phyloP scores from a whole-genome alignment of 2,888 invertebrate species.

The Eurois occulta region DNA sequence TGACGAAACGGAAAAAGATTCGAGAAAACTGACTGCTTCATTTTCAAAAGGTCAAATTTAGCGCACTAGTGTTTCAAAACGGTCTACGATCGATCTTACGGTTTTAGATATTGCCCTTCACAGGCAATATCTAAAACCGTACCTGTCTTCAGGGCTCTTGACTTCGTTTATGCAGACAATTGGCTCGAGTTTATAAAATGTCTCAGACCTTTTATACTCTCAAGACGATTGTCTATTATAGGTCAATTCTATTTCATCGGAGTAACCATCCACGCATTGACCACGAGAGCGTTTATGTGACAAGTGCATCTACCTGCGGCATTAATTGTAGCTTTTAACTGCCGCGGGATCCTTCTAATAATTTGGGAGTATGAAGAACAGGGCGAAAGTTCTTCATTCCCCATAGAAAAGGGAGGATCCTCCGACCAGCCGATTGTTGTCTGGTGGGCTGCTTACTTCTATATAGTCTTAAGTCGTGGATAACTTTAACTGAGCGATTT shows the following conservation, averaged over 20 bases:
- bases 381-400: no score
- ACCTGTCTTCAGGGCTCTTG: no score
- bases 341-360: no score
- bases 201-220: conserved; percentile 15
- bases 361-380: no score
- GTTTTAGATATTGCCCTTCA: background rate
- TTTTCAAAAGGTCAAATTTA: background rate
- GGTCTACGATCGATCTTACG: background rate
- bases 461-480: no score
- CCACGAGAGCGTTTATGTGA: background rate
- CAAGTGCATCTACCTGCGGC: background rate
- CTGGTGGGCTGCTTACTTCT: no score
- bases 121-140: no score
- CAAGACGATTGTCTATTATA: background rate
- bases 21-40: background rate
- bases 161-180: background rate
- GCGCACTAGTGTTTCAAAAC: background rate
- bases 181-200: background rate
- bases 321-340: background rate
- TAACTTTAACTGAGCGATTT: no score
- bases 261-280: background rate
- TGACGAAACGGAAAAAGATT: background rate
- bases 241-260: conserved; percentile 17
- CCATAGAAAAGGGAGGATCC: no score
- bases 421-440: no score